Percentiles rank a stretch among this genome's conserved stretches.
Evolutionary conservation across 2,888 invertebrate genomes (phyloP).

Genomic region (Imbricaverruca yamaguchii): DNA sequence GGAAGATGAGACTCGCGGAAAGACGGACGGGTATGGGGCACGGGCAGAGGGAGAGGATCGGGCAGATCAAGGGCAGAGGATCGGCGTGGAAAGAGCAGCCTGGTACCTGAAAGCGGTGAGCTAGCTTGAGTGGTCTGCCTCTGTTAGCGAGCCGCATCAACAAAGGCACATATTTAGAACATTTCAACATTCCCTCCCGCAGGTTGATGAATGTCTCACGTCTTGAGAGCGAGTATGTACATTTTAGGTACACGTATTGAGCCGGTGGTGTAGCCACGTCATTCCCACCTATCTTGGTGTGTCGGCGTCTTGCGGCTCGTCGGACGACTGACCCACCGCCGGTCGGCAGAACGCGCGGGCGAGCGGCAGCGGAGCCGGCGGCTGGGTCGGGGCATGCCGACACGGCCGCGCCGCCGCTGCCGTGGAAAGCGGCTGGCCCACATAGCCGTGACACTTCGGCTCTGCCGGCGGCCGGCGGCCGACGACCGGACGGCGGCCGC

Average conservation of each 20-base stretch:
- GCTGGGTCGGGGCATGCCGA: neutral
- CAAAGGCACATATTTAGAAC: neutral
- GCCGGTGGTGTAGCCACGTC: too few species aligned
- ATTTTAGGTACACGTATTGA: neutral
- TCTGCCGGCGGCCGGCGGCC: neutral
- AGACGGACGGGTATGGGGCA: neutral
- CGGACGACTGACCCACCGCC: too few species aligned
- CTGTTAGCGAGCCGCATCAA: neutral
- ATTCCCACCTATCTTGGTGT: too few species aligned
- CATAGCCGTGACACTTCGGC: constrained; percentile 2
- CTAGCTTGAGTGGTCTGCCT: neutral
- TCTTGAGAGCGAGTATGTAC: neutral
- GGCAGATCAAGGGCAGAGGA: neutral
- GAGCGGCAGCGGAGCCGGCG: neutral
- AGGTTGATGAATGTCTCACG: neutral
- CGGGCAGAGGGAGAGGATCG: neutral
- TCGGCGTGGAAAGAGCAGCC: neutral
- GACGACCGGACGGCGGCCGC: neutral
- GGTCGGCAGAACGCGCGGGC: too few species aligned
- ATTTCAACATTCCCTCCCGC: neutral
- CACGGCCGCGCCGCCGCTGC: neutral
- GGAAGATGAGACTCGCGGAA: neutral
- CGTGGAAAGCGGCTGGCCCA: constrained; percentile 11
- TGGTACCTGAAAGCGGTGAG: neutral
- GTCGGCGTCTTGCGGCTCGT: too few species aligned